A percentile compares a stretch with the other conserved stretches of the same genome.
Conservation (phyloP, 2,797 vertebrate genomes). For the Nannoperca obscura region DNA sequence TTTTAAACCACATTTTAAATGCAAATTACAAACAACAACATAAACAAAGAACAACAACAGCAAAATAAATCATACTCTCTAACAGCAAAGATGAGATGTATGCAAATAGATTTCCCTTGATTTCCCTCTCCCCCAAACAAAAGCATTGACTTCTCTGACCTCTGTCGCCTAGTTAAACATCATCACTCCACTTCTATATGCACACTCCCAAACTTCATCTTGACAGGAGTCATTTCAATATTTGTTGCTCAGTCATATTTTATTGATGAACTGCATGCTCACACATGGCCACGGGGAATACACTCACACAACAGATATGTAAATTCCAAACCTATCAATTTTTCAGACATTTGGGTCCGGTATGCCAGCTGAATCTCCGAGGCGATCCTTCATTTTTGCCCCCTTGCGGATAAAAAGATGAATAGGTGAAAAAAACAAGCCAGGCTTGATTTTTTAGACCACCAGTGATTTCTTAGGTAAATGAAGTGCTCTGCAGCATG, state of each 20-base stretch:
- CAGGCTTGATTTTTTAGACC: slow-evolving; percentile 62
- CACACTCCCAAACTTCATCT: slow-evolving; percentile 46
- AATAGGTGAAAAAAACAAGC: slow-evolving; percentile 60
- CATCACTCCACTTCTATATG: background rate
- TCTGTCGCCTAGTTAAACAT: slow-evolving; percentile 38
- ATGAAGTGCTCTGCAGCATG: slow-evolving; percentile 51
- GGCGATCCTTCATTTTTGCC: slow-evolving; percentile 64
- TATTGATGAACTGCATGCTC: slow-evolving; percentile 66
- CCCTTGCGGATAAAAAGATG: slow-evolving; percentile 67
- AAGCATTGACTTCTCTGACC: slow-evolving; percentile 57
- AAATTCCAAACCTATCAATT: slow-evolving; percentile 72
- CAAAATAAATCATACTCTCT: slow-evolving; percentile 59
- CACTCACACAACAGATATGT: slow-evolving; percentile 65
- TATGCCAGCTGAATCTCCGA: slow-evolving; percentile 51
- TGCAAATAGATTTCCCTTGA: slow-evolving; percentile 54
- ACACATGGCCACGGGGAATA: slow-evolving; percentile 49
- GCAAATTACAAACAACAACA: slow-evolving; percentile 65
- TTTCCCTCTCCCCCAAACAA: slow-evolving; percentile 28
- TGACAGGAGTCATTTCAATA: slow-evolving; percentile 46
- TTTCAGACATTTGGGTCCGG: slow-evolving; percentile 64
- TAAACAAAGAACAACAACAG: slow-evolving; percentile 60
- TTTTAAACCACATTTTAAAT: slow-evolving; percentile 59
- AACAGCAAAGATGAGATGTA: slow-evolving; percentile 36
- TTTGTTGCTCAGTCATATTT: slow-evolving; percentile 65
- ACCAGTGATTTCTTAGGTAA: slow-evolving; percentile 64